Evolutionary conservation across 2,113 vertebrate species (phyloP).

Genomic region (Proterorhinus semilunaris): DNA sequence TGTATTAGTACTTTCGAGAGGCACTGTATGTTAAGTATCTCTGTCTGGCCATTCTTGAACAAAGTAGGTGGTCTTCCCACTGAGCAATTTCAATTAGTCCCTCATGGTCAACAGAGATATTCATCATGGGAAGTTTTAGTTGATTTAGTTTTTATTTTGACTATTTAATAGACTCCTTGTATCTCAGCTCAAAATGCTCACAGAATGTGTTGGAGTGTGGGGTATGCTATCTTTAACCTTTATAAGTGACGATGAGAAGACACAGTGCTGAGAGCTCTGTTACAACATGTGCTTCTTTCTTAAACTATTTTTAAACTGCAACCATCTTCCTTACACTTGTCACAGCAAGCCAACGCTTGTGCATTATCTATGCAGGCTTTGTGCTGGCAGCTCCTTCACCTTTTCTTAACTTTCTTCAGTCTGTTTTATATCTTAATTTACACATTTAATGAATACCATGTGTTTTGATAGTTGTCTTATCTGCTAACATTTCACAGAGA

Average conservation of each 20-base stretch:
- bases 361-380: constrained; percentile 9
- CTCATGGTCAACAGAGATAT: too few relatives aligned
- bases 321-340: constrained; percentile 37
- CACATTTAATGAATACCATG: constrained; percentile 30
- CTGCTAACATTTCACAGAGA: not conserved
- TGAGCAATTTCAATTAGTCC: too few relatives aligned
- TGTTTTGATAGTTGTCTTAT: constrained; percentile 20
- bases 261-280: constrained; percentile 38
- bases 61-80: too few relatives aligned
- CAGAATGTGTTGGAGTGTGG: not conserved
- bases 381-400: constrained; percentile 10
- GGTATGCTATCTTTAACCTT: constrained; percentile 63
- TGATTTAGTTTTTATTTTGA: not conserved
- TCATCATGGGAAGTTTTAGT: too few relatives aligned
- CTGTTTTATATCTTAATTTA: constrained; percentile 13
- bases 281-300: constrained; percentile 36
- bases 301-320: constrained; percentile 53
- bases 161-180: not conserved
- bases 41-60: too few relatives aligned
- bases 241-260: constrained; percentile 58
- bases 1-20: too few relatives aligned
- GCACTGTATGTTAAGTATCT: too few relatives aligned
- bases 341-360: constrained; percentile 13
- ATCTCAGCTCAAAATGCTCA: not conserved
- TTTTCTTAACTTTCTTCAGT: constrained; percentile 9